Evolutionary conservation across 2,113 vertebrate genomes (phyloP).

Genomic region (Ceyx margarethae): DNA sequence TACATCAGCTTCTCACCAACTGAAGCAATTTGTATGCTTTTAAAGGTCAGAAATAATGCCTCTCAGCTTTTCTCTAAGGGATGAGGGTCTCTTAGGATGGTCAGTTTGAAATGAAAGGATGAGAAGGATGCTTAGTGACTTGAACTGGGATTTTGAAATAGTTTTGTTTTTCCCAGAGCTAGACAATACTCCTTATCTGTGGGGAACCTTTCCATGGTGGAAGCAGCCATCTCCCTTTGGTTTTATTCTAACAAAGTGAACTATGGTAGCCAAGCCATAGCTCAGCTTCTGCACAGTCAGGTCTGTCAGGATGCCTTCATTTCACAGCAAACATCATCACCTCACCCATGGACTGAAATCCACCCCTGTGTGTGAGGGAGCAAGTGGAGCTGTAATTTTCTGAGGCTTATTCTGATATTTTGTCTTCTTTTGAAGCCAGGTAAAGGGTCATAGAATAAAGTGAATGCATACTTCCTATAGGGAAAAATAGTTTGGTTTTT

Average conservation of each 20-base stretch:
- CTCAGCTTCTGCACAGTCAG: not conserved
- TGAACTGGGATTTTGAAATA: not conserved
- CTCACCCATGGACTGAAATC: not conserved
- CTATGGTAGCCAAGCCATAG: not conserved
- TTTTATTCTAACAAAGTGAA: not conserved
- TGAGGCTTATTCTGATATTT: not conserved
- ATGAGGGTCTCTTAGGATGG: not conserved
- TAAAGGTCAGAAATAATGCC: slow-evolving; percentile 26
- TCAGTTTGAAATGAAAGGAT: not conserved
- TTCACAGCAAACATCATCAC: not conserved
- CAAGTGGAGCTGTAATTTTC: not conserved
- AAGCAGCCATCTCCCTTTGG: not conserved
- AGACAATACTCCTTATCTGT: not conserved
- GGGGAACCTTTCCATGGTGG: not conserved
- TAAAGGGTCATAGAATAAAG: not conserved
- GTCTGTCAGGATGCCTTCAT: not conserved
- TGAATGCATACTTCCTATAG: not conserved
- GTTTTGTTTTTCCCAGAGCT: not conserved
- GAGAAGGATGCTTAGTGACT: not conserved
- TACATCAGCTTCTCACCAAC: not conserved
- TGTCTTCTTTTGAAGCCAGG: not conserved
- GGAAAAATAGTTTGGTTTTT: not conserved
- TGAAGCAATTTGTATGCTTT: slow-evolving; percentile 7
- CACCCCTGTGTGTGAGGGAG: not conserved
- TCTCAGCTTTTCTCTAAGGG: not conserved